phyloP scores from a whole-genome alignment of 2,113 vertebrate genomes.

The Leptosomus discolor region DNA sequence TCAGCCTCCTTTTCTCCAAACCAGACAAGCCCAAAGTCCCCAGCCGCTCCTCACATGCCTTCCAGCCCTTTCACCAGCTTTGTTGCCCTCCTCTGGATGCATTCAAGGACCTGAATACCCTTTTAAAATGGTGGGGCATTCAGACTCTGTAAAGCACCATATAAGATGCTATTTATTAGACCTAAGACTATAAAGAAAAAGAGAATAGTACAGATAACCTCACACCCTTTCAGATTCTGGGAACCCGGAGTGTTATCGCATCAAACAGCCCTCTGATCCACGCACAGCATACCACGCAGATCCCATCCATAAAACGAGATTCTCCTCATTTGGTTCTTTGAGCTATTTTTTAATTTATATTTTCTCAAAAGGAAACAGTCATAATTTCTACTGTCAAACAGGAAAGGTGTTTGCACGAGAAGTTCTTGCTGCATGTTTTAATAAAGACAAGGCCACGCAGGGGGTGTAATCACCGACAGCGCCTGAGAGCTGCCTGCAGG shows the following conservation, averaged over 20 bases:
- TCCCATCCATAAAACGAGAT: background rate
- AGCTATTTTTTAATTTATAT: too few species aligned
- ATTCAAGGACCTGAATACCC: background rate
- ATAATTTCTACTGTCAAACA: background rate
- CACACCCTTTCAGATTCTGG: background rate
- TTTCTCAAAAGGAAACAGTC: background rate
- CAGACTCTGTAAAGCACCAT: background rate
- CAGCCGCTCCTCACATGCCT: fast-evolving
- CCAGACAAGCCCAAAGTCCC: background rate
- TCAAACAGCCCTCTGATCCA: background rate
- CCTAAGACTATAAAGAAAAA: background rate
- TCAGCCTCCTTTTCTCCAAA: background rate
- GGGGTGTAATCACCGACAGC: background rate
- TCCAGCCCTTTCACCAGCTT: background rate
- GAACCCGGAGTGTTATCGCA: background rate
- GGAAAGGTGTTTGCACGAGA: background rate
- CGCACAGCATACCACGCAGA: background rate
- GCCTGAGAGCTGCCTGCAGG: background rate
- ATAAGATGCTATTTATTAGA: background rate
- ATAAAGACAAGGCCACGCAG: background rate
- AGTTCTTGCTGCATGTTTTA: background rate
- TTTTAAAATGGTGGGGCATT: background rate
- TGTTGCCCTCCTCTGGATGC: background rate
- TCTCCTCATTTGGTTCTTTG: too few species aligned
- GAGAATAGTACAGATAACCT: background rate